phyloP scores from a whole-genome alignment of 2,113 vertebrate genomes.

The Mirounga angustirostris region DNA sequence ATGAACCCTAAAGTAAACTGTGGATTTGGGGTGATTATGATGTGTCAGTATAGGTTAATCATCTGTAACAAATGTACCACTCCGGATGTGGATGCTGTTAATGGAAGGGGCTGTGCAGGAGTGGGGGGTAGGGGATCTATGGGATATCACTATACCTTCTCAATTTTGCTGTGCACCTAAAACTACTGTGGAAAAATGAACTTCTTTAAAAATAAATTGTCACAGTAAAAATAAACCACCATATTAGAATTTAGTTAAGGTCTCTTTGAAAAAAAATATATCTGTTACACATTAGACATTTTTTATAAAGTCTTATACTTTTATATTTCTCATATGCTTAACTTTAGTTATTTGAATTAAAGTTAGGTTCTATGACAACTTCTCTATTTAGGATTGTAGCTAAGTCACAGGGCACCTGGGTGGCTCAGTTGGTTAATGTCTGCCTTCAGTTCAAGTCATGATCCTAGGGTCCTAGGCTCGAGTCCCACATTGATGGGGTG shows the following conservation, averaged over 20 bases:
- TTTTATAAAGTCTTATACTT: neutral
- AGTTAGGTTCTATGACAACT: neutral
- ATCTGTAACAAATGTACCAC: neutral
- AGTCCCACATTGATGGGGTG: too few species aligned
- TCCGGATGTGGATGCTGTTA: neutral
- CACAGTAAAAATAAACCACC: neutral
- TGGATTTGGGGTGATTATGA: neutral
- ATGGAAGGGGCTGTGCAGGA: neutral
- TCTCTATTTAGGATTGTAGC: neutral
- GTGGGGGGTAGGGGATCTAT: rapidly evolving
- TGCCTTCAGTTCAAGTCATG: too few species aligned
- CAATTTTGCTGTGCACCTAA: neutral
- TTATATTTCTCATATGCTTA: neutral
- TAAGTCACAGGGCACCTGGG: neutral
- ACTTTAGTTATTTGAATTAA: neutral
- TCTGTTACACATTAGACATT: neutral
- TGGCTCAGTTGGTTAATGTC: too few species aligned
- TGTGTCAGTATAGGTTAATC: neutral
- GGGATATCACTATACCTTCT: neutral
- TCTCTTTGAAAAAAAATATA: neutral
- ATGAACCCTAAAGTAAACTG: neutral
- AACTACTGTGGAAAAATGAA: neutral
- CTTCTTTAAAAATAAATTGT: neutral
- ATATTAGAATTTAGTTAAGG: neutral
- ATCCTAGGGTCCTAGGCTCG: too few species aligned